Evolutionary conservation across 2,888 invertebrate species (phyloP).

Genomic region (Blera fallax): DNA sequence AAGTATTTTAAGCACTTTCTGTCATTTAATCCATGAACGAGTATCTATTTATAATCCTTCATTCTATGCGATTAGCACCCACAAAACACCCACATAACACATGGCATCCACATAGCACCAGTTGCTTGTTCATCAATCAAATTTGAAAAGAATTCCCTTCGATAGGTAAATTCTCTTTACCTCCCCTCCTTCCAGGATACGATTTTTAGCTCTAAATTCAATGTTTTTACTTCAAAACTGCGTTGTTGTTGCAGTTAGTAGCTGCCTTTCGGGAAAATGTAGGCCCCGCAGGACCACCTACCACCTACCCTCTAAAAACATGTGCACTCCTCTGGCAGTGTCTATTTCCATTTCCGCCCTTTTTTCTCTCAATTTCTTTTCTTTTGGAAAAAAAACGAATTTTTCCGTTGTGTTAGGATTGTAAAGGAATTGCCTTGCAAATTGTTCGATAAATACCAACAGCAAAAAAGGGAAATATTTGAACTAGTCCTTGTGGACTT

Average conservation of each 20-base stretch:
- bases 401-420: not conserved
- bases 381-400: not conserved
- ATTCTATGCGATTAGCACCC: no score
- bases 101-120: not conserved
- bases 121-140: slow-evolving; percentile 46
- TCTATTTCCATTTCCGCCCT: slow-evolving; percentile 32
- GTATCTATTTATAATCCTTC: no score
- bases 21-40: no score
- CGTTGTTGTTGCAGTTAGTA: slow-evolving; percentile 34
- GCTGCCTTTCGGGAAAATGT: slow-evolving; percentile 20
- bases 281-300: slow-evolving; percentile 37
- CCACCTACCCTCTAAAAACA: not conserved
- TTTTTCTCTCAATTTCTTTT: not conserved
- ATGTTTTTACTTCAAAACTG: slow-evolving; percentile 48
- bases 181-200: not conserved
- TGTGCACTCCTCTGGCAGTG: slow-evolving; percentile 16
- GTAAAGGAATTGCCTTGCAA: not conserved
- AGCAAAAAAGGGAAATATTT: slow-evolving; percentile 7
- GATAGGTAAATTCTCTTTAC: slow-evolving; percentile 7
- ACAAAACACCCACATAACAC: no score
- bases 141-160: not conserved
- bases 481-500: not conserved
- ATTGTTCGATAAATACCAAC: slow-evolving; percentile 12
- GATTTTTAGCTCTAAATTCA: slow-evolving; percentile 21
- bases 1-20: no score